Conservation (phyloP, 92 coral and sea anemone species). For the Diadumene lineata region DNA sequence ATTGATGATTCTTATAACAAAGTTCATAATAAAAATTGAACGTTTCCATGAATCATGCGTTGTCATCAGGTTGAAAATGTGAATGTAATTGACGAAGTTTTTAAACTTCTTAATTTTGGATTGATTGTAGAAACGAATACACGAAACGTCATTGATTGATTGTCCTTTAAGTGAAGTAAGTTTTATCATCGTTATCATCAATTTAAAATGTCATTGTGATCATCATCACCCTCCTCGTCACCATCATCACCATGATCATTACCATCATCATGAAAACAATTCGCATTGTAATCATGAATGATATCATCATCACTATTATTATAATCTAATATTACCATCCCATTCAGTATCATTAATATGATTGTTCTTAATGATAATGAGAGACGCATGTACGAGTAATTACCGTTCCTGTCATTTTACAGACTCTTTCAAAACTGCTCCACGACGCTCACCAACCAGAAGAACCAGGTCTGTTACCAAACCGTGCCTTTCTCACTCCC, state of each 20-base stretch:
- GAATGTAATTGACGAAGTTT: background rate
- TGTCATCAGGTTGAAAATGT: background rate
- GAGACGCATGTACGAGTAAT: too few species aligned
- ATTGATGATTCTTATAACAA: too few species aligned
- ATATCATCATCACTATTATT: background rate
- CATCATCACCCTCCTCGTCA: too few species aligned
- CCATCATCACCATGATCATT: too few species aligned
- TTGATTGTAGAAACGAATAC: constrained; percentile 19
- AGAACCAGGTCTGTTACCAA: constrained; percentile 70
- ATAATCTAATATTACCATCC: too few species aligned
- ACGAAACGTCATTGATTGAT: constrained; percentile 9
- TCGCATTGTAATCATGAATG: too few species aligned
- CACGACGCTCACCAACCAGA: constrained; percentile 57
- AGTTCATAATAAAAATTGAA: too few species aligned
- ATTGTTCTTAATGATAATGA: too few species aligned
- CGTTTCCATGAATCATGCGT: too few species aligned
- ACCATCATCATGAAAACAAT: too few species aligned
- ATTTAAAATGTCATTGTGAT: too few species aligned
- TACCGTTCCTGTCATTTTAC: background rate
- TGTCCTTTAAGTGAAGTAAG: constrained; percentile 18
- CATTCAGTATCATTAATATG: too few species aligned
- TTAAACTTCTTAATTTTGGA: background rate
- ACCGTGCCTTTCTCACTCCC: constrained; percentile 84
- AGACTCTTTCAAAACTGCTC: constrained; percentile 59
- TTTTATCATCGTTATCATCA: background rate